A percentile compares a stretch with the other conserved stretches of the same genome.
Evolutionary conservation across 2,113 vertebrate species (phyloP).

Genomic region (Mesocricetus auratus): DNA sequence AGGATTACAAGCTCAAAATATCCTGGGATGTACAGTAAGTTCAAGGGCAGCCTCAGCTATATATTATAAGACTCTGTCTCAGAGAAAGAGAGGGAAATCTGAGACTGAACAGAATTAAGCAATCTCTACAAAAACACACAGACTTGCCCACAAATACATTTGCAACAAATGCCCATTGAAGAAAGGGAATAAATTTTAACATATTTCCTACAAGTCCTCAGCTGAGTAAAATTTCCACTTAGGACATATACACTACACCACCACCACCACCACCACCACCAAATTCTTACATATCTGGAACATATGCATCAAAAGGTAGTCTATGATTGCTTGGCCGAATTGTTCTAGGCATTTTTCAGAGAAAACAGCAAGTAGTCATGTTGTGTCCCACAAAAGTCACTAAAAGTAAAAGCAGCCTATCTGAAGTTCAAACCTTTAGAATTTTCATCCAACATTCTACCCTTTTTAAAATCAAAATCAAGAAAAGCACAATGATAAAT

Average conservation of each 20-base stretch:
- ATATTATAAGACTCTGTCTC: not conserved
- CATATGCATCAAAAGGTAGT: constrained; percentile 5
- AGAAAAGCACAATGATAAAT: constrained; percentile 55
- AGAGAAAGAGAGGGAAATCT: not conserved
- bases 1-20: not conserved
- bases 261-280: too few relatives aligned
- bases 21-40: not conserved
- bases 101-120: not conserved
- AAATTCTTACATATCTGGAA: constrained; percentile 21
- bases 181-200: constrained; percentile 58
- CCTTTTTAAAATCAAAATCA: constrained; percentile 33
- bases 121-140: not conserved
- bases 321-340: constrained; percentile 30
- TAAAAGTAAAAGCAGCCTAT: constrained; percentile 59
- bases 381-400: too few relatives aligned
- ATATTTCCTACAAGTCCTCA: constrained; percentile 5
- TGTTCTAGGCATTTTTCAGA: constrained; percentile 32
- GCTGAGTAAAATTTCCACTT: constrained; percentile 55
- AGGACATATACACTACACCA: not conserved
- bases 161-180: constrained; percentile 23
- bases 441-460: constrained; percentile 28
- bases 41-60: not conserved
- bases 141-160: not conserved
- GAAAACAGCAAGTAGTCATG: constrained; percentile 51
- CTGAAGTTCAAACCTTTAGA: constrained; percentile 62